Evolutionary conservation across 1,140 invertebrate genomes (phyloP).

Genomic region (Bombus affinis): DNA sequence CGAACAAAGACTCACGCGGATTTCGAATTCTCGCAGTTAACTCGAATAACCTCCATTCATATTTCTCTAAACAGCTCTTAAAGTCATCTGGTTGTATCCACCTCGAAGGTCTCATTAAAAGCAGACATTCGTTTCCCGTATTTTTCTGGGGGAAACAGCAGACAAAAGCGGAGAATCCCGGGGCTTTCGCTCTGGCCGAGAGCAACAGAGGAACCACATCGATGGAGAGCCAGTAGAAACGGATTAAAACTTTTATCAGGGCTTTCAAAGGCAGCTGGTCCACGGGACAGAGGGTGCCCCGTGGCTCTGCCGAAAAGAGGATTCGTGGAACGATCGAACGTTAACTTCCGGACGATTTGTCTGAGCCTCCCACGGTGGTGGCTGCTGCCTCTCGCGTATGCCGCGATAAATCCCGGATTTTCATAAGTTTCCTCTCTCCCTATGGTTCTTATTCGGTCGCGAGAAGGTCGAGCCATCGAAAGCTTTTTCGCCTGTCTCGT

Average conservation of each 20-base stretch:
- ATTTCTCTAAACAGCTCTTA: neutral
- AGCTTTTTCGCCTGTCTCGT: constrained; percentile 16
- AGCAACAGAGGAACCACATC: neutral
- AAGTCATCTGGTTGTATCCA: neutral
- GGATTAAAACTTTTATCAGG: constrained; percentile 42
- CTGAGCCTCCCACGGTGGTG: constrained; percentile 56
- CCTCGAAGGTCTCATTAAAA: neutral
- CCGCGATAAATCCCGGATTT: constrained; percentile 73
- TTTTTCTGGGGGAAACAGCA: constrained; percentile 2
- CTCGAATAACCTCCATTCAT: neutral
- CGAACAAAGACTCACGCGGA: neutral
- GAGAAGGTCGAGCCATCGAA: constrained; percentile 4
- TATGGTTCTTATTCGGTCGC: neutral
- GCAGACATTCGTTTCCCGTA: neutral
- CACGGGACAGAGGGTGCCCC: constrained; percentile 3
- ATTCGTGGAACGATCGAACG: constrained; percentile 65
- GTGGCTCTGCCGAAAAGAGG: constrained; percentile 47
- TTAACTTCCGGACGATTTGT: constrained; percentile 75
- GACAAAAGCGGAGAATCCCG: constrained; percentile 10
- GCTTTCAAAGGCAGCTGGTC: constrained; percentile 32
- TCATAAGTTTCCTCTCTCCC: constrained; percentile 67
- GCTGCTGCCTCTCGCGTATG: constrained; percentile 49
- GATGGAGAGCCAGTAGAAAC: neutral
- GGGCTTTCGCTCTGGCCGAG: no score
- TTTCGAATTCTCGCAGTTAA: neutral